Conservation (phyloP, 2,797 vertebrate genomes). For the Sebastiscus albofasciatus region DNA sequence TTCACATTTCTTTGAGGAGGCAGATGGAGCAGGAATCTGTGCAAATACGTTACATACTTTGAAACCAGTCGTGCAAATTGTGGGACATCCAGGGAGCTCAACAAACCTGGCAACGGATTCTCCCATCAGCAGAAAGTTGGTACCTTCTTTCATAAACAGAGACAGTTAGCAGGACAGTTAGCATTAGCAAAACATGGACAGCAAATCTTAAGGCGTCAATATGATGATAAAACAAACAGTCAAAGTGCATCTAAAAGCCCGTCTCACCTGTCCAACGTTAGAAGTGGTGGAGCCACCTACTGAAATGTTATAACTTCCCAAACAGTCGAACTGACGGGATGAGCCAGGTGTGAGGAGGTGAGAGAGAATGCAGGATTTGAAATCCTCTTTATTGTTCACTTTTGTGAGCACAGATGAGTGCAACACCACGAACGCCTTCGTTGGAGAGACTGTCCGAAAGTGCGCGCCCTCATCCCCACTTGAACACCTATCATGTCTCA, state of each 20-base stretch:
- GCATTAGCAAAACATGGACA: background rate
- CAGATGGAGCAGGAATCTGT: background rate
- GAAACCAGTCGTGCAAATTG: background rate
- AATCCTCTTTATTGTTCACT: too few species aligned
- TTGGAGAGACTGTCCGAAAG: too few species aligned
- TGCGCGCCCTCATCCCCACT: too few species aligned
- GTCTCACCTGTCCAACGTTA: fast-evolving
- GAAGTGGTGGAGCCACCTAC: background rate
- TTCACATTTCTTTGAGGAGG: background rate
- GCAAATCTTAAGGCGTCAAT: background rate
- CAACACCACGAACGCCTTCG: too few species aligned
- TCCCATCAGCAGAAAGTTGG: background rate
- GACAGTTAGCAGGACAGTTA: background rate
- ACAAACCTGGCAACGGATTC: background rate
- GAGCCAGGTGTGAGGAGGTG: too few species aligned
- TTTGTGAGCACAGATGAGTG: too few species aligned
- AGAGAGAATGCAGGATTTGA: too few species aligned
- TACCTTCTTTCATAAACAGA: background rate
- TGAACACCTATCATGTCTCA: too few species aligned
- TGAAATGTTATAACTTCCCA: background rate
- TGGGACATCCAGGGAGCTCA: background rate
- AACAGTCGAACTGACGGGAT: too few species aligned
- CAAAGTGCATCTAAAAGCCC: background rate
- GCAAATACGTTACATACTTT: background rate
- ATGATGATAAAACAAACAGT: background rate